Conservation (phyloP, 2,888 invertebrate genomes). For the Oscheius sp. region DNA sequence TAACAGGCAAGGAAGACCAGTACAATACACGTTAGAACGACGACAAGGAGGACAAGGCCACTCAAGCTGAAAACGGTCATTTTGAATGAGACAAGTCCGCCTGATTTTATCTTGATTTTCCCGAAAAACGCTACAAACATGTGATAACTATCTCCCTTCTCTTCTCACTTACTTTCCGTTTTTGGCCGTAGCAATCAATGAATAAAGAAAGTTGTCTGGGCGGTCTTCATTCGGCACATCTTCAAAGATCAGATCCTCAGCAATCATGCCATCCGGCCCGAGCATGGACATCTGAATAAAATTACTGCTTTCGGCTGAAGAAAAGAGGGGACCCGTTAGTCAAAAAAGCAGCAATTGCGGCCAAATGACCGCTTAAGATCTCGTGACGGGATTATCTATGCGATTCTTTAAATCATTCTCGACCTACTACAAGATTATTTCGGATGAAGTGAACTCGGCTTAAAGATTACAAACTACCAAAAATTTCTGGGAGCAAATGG, state of each 20-base stretch:
- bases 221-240: constrained; percentile 20
- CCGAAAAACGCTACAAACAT: neutral
- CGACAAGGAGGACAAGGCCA: constrained; percentile 48
- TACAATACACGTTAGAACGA: constrained; percentile 44
- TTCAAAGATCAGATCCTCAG: constrained; percentile 30
- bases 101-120: neutral
- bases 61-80: constrained; percentile 39
- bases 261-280: constrained; percentile 41
- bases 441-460: too few species aligned
- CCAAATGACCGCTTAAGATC: neutral
- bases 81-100: neutral
- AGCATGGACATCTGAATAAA: constrained; percentile 43
- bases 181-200: constrained; percentile 19
- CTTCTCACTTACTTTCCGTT: constrained; percentile 27
- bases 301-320: neutral
- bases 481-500: too few species aligned
- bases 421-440: neutral
- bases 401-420: too few species aligned
- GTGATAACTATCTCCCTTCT: neutral
- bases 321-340: too few species aligned
- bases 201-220: constrained; percentile 13
- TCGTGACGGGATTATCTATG: neutral
- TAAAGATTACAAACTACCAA: too few species aligned
- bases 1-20: constrained; percentile 51
- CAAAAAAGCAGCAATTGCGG: neutral